Conservation (phyloP, 2,797 vertebrate genomes). For the Pantherophis alleghaniensis region DNA sequence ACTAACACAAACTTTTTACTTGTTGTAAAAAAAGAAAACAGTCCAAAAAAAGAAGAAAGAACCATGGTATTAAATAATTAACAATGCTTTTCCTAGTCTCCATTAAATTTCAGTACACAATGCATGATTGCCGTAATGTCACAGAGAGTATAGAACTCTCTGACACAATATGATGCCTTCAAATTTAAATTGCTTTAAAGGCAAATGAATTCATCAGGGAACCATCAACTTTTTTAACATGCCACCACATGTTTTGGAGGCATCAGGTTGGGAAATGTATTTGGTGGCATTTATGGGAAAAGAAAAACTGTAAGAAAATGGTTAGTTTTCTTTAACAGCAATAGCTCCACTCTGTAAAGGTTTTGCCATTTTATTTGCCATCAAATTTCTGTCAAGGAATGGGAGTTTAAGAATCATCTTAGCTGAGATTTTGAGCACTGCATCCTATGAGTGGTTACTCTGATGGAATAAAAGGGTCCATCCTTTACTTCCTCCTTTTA, state of each 20-base stretch:
- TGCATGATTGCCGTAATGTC: background rate
- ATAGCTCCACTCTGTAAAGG: background rate
- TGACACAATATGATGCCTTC: background rate
- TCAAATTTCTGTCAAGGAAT: background rate
- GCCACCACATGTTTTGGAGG: background rate
- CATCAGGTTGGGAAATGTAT: background rate
- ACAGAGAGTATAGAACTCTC: background rate
- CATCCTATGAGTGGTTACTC: background rate
- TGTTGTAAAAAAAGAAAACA: background rate
- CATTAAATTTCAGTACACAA: background rate
- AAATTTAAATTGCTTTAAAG: background rate
- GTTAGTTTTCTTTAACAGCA: background rate
- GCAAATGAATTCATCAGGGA: background rate
- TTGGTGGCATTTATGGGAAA: background rate
- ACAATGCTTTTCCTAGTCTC: background rate
- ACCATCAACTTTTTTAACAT: background rate
- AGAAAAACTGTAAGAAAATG: background rate
- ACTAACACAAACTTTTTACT: background rate
- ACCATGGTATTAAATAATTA: background rate
- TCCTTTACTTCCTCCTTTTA: background rate
- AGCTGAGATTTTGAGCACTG: background rate
- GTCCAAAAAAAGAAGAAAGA: background rate
- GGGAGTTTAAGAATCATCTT: constrained; percentile 5
- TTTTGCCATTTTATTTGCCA: background rate
- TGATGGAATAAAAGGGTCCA: background rate